These are phyloP conservation scores for Nebria brevicollis DNA, from an alignment of 2,888 invertebrate genomes.

Conservation along the genomic window DNA sequence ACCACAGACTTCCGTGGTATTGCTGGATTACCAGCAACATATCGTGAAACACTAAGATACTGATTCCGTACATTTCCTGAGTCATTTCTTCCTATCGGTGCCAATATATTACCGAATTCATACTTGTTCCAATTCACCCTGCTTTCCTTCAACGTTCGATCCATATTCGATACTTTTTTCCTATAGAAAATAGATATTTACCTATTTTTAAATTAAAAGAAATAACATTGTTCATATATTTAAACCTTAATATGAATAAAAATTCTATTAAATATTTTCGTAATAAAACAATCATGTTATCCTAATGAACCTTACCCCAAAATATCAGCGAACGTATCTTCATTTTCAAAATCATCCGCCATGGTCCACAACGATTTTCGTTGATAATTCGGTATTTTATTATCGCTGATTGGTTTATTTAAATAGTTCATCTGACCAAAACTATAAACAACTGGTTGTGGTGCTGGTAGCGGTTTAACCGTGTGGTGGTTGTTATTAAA, in stretches of 20 bases:
- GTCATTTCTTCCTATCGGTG: conserved; percentile 60
- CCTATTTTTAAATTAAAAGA: not conserved
- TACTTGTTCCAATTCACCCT: conserved; percentile 64
- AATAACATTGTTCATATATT: not conserved
- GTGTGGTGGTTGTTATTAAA: conserved; percentile 48
- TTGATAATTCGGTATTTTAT: conserved; percentile 49
- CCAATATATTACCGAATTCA: conserved; percentile 62
- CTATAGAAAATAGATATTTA: conserved; percentile 38
- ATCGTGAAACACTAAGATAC: conserved; percentile 81
- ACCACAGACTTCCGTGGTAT: conserved; percentile 40
- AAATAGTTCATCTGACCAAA: conserved; percentile 60
- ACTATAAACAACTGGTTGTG: conserved; percentile 58
- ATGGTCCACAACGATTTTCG: conserved; percentile 53
- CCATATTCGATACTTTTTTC: conserved; percentile 52
- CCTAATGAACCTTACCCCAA: conserved; percentile 69
- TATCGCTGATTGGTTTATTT: conserved; percentile 49
- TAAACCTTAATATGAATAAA: not conserved
- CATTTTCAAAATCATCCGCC: conserved; percentile 58
- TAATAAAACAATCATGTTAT: conserved; percentile 1
- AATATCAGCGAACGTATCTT: conserved; percentile 77
- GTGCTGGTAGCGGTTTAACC: conserved; percentile 44
- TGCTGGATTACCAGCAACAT: conserved; percentile 73
- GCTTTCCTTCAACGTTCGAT: conserved; percentile 62
- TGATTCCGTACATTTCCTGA: conserved; percentile 73
- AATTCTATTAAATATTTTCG: not conserved